A percentile compares a stretch with the other conserved stretches of the same genome.
These are phyloP conservation scores for Apamea sordens DNA, from an alignment of 2,888 invertebrate species.

Conservation along the genomic window DNA sequence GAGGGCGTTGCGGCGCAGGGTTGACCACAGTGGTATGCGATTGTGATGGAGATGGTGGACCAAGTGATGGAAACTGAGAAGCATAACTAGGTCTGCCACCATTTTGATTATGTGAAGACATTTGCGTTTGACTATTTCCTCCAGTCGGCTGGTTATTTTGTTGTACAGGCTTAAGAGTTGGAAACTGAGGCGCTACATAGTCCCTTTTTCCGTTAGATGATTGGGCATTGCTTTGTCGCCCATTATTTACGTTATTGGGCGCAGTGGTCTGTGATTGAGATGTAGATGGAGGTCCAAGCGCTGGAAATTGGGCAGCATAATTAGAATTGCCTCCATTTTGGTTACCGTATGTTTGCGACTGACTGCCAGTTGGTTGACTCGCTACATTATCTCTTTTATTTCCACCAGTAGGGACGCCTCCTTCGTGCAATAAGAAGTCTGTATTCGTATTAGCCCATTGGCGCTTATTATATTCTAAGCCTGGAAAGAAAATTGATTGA, in stretches of 20 bases:
- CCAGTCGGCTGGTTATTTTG: conserved; percentile 55
- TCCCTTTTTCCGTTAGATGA: conserved; percentile 63
- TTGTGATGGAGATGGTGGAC: conserved; percentile 47
- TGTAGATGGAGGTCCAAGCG: conserved; percentile 54
- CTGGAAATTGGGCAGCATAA: conserved; percentile 68
- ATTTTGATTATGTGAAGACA: conserved; percentile 52
- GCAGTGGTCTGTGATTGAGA: conserved; percentile 53
- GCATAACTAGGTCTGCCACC: conserved; percentile 80
- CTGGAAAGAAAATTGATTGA: conserved; percentile 73
- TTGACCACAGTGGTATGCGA: conserved; percentile 27
- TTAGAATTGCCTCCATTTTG: conserved; percentile 60
- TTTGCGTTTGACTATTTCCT: conserved; percentile 43
- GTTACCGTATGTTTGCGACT: conserved; percentile 40
- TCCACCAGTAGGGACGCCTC: conserved; percentile 69
- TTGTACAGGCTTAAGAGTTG: conserved; percentile 60
- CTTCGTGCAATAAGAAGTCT: conserved; percentile 85
- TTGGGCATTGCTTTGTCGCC: conserved; percentile 46
- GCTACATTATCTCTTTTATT: conserved; percentile 75
- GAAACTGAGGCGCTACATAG: conserved; percentile 68
- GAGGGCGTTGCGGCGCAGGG: conserved; percentile 38
- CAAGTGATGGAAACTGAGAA: conserved; percentile 75
- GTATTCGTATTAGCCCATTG: conserved; percentile 78
- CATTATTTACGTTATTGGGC: conserved; percentile 31
- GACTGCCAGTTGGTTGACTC: conserved; percentile 56
- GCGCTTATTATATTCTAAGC: conserved; percentile 74